phyloP scores from a whole-genome alignment of 1,140 invertebrate species.

The Zaprionus camerounensis region DNA sequence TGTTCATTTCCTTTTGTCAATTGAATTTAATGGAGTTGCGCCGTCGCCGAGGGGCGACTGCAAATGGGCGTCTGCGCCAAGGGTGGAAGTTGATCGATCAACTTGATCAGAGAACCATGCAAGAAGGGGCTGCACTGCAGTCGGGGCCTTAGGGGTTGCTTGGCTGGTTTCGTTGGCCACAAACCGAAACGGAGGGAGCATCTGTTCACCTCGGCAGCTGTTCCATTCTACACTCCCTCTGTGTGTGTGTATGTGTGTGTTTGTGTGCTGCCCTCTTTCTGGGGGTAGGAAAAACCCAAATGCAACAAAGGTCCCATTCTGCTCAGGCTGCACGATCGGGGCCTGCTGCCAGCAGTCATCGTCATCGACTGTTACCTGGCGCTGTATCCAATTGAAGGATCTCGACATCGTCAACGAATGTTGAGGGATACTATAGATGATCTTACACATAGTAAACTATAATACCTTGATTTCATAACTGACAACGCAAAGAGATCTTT shows the following conservation, averaged over 20 bases:
- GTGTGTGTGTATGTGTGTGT: conserved; percentile 32
- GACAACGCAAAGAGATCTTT: too few species aligned
- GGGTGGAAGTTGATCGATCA: conserved; percentile 79
- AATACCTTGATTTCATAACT: too few species aligned
- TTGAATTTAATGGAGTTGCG: conserved; percentile 81
- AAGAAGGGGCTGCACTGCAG: conserved; percentile 19
- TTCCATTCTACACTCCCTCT: conserved; percentile 24
- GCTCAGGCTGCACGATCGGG: conserved; percentile 3
- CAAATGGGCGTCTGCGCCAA: conserved; percentile 58
- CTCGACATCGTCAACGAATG: not conserved
- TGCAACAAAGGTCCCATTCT: conserved; percentile 25
- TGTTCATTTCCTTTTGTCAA: conserved; percentile 81
- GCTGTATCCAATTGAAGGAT: conserved; percentile 17
- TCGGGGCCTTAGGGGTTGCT: conserved; percentile 61
- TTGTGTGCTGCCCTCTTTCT: conserved; percentile 23
- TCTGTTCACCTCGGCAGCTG: conserved; percentile 55
- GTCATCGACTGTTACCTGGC: not conserved
- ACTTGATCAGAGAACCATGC: conserved; percentile 72
- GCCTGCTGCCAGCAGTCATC: conserved; percentile 17
- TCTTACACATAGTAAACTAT: not conserved
- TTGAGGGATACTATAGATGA: not conserved
- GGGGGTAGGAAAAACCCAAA: conserved; percentile 64
- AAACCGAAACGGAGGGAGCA: conserved; percentile 50
- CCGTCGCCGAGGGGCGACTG: conserved; percentile 42
- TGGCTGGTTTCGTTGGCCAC: conserved; percentile 36